Conservation (phyloP, 37 sponge, comb jelly and placozoan genomes). For the Theonella swinhoei region DNA sequence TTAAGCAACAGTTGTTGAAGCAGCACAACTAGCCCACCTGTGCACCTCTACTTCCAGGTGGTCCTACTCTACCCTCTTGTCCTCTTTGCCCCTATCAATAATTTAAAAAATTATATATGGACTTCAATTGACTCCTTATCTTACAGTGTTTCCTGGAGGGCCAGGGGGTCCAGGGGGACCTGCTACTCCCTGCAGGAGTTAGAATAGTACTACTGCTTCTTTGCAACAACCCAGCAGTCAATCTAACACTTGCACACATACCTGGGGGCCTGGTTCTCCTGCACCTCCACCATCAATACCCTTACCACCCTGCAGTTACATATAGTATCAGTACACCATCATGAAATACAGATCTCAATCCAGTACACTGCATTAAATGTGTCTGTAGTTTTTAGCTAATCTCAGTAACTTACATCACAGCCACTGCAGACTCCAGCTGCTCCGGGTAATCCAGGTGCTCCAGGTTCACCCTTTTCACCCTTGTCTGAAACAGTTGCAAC, state of each 20-base stretch:
- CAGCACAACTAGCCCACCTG: neutral
- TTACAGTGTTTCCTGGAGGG: slow-evolving; percentile 60
- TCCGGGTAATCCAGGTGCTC: slow-evolving; percentile 42
- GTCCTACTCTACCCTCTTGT: slow-evolving; percentile 36
- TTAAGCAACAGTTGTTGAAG: neutral
- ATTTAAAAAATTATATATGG: neutral
- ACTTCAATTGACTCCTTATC: no score
- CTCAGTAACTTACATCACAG: neutral
- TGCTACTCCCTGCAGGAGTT: neutral
- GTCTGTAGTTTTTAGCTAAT: neutral
- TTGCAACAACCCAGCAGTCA: no score
- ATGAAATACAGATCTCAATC: neutral
- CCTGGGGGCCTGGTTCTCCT: slow-evolving; percentile 19
- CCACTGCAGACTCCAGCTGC: slow-evolving; percentile 30
- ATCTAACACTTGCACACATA: neutral
- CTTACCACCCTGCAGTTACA: slow-evolving; percentile 18
- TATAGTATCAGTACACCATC: neutral
- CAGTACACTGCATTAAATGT: neutral
- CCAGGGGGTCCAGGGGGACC: slow-evolving; percentile 68
- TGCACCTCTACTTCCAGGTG: slow-evolving; percentile 9
- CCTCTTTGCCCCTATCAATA: slow-evolving; percentile 42
- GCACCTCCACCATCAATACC: slow-evolving; percentile 32
- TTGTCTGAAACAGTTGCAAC: neutral
- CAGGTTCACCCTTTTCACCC: slow-evolving; percentile 10
- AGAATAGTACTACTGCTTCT: neutral